A percentile compares a stretch with the other conserved stretches of the same genome.
Evolutionary conservation across 1,140 invertebrate species (phyloP).

Genomic region (Drosophila virilis): DNA sequence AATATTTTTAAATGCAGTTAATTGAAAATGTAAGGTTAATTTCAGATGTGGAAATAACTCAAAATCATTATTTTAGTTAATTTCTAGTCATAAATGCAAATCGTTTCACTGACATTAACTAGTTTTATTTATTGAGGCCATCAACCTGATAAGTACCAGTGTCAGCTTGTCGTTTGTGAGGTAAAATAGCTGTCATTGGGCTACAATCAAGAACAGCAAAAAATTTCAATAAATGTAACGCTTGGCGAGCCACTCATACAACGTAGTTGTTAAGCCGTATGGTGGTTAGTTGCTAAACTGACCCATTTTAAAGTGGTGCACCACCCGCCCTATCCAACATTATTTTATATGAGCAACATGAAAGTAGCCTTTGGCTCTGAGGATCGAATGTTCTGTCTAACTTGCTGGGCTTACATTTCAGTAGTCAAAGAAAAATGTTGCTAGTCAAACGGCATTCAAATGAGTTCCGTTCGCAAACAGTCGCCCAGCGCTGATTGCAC

Average conservation of each 20-base stretch:
- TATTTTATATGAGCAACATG: neutral
- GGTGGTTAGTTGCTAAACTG: conserved; percentile 17
- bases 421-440: conserved; percentile 63
- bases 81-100: neutral
- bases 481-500: conserved; percentile 56
- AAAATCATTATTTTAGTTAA: neutral
- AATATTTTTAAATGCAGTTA: too few species aligned
- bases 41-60: too few species aligned
- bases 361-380: conserved; percentile 43
- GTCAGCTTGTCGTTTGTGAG: conserved; percentile 33
- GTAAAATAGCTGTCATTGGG: conserved; percentile 46
- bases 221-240: conserved; percentile 10
- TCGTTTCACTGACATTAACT: neutral
- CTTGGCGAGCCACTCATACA: conserved; percentile 27
- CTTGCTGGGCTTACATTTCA: conserved; percentile 42
- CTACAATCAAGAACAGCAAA: conserved; percentile 19
- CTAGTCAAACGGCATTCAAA: conserved; percentile 76
- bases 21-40: too few species aligned
- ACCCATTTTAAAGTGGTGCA: conserved; percentile 54
- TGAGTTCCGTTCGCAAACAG: conserved; percentile 74
- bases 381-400: neutral
- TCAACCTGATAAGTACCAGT: conserved; percentile 47
- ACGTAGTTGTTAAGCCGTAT: conserved; percentile 49
- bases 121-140: conserved; percentile 17
- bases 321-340: neutral